Evolutionary conservation across 2,113 vertebrate species (phyloP), one percentile per base, ranked within the genome.

Genomic region (Bettongia penicillata): DNA sequence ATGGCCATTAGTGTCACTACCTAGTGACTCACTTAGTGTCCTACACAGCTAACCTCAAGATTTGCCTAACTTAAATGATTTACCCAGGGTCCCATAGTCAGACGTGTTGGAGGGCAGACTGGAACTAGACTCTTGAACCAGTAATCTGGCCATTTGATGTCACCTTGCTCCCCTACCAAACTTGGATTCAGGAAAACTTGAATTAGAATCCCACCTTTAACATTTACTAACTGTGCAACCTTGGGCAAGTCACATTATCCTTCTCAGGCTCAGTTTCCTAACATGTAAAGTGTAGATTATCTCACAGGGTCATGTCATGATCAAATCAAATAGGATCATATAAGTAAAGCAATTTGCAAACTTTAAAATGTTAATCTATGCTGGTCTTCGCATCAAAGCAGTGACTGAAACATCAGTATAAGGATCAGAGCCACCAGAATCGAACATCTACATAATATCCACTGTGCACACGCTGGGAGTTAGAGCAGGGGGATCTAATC

Each of bases 111-210:
- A 8, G 19, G 68, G 16, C 37, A 84, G 68, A 84, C 37, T n/a
- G 6, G 19, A 84, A 43, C 61, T n/a, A n/a, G 19, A 43, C n/a
- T 43, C 16, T 84, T 22, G 6, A 19, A 7, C n/a, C n/a, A 84
- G 5, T 43, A 8, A 6, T 43, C 7, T 23, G 19, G 37, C 16
- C 68, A 84, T 43, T 7, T 43, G 68, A 22, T 84, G 93, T 93
- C 68, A 93, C 96, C 94, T 50, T 95, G 49, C 89, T 96, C 51
- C 48, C 94, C 50, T 91, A 28, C 43, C 16, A 61, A 28, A 19
- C 95, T 28, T 61, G 50, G 95, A 96, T 94, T 94, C 47, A 90
- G 50, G 53, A 95, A 96, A 96, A 43, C n/a, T 43, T 43, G 19
- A 84, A 43, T 3, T 84, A 1, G n/a, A 23, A 43, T 84, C 19